Evolutionary conservation across 2,888 invertebrate genomes (phyloP).

Genomic region (Sturmia bella): DNA sequence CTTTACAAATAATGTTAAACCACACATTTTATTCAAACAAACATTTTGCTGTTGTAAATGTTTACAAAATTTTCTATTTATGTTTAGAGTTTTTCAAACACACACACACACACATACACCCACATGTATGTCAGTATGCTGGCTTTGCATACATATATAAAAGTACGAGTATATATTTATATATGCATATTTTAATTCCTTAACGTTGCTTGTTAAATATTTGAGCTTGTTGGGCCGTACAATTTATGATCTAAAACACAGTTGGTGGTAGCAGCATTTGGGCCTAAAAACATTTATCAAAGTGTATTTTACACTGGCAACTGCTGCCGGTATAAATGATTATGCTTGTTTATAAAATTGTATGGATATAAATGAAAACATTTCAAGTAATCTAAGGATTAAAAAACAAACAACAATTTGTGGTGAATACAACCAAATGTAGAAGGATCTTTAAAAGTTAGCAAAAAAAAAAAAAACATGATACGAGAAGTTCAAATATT

Average conservation of each 20-base stretch:
- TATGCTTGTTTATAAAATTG: constrained; percentile 6
- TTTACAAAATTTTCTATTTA: constrained; percentile 10
- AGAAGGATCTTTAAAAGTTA: no score
- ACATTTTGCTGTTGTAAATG: neutral
- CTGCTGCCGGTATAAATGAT: constrained; percentile 19
- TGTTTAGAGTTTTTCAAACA: neutral
- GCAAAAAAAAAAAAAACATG: no score
- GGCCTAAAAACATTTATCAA: constrained; percentile 61
- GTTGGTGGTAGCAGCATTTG: constrained; percentile 50
- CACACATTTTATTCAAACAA: neutral
- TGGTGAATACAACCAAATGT: constrained; percentile 40
- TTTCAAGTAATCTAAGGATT: constrained; percentile 48
- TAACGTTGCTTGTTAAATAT: constrained; percentile 53
- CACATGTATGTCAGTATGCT: constrained; percentile 44
- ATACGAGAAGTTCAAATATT: no score
- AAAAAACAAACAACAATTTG: constrained; percentile 30
- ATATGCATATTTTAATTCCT: constrained; percentile 10
- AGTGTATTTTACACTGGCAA: constrained; percentile 41
- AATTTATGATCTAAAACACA: constrained; percentile 54
- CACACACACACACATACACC: neutral
- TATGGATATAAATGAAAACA: neutral
- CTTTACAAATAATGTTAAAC: constrained; percentile 2
- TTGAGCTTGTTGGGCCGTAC: constrained; percentile 55
- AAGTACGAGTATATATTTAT: neutral
- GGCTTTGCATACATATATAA: neutral